Evolutionary conservation across 2,888 invertebrate species (phyloP).

Genomic region (Drosophila trichaetosa): DNA sequence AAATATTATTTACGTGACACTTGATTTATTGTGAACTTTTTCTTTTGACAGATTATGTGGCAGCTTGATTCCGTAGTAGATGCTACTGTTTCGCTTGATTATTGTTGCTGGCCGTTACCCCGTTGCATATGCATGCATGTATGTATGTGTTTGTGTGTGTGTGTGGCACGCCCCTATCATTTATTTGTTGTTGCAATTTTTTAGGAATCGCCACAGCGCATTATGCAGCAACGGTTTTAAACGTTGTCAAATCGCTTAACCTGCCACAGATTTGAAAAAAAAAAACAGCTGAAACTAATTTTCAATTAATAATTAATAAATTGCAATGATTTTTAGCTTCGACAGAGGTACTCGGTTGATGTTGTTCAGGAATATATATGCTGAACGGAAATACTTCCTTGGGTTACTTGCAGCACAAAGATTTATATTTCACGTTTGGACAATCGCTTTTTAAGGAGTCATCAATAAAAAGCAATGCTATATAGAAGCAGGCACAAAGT

Average conservation of each 20-base stretch:
- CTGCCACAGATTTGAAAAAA: neutral
- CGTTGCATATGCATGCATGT: neutral
- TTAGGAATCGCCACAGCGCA: neutral
- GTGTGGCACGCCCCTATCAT: slow-evolving; percentile 10
- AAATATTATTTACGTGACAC: slow-evolving; percentile 81
- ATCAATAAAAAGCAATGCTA: neutral
- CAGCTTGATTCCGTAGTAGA: slow-evolving; percentile 64
- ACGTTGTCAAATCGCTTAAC: neutral
- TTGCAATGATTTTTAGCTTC: neutral
- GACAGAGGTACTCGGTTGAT: neutral
- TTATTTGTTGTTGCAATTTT: neutral
- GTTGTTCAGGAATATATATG: neutral
- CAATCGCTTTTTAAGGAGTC: neutral
- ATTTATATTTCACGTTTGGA: neutral
- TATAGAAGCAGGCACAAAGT: neutral
- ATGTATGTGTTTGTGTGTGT: neutral
- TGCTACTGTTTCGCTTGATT: slow-evolving; percentile 66
- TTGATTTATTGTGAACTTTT: slow-evolving; percentile 83
- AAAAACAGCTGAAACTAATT: neutral
- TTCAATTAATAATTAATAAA: neutral
- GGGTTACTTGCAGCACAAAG: neutral
- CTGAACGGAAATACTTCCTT: neutral
- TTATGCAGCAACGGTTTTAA: neutral
- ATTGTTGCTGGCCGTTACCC: slow-evolving; percentile 3
- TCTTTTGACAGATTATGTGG: slow-evolving; percentile 83